Conservation (phyloP, 2,888 invertebrate species). For the Nymphalis c-album region DNA sequence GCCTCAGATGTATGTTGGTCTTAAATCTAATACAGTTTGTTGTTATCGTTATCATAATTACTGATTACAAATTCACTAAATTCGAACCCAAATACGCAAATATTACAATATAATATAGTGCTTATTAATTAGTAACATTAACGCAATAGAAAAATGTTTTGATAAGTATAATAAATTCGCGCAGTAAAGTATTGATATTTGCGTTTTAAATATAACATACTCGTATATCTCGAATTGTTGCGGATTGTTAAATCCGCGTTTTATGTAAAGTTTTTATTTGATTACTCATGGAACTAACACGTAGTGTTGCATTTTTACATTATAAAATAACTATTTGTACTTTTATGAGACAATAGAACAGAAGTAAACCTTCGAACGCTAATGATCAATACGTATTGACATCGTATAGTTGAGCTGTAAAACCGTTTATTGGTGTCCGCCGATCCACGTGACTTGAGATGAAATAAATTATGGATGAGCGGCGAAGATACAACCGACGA, state of each 20-base stretch:
- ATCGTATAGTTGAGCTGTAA: constrained; percentile 52
- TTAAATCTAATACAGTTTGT: not conserved
- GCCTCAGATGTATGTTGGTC: too few species aligned
- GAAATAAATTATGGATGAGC: constrained; percentile 65
- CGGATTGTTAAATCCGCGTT: too few species aligned
- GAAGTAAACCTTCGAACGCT: constrained; percentile 38
- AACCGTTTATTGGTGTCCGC: constrained; percentile 53
- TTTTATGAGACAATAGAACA: constrained; percentile 24
- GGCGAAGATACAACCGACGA: constrained; percentile 45
- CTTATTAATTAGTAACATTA: constrained; percentile 6
- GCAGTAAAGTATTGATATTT: constrained; percentile 5
- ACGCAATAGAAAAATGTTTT: not conserved
- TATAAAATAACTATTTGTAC: constrained; percentile 1
- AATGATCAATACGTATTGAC: constrained; percentile 47
- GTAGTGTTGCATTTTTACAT: not conserved
- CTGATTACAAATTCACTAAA: not conserved
- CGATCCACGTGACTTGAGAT: constrained; percentile 61
- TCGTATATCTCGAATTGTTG: constrained; percentile 5
- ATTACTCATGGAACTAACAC: constrained; percentile 7
- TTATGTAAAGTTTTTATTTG: constrained; percentile 11
- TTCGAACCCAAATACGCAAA: not conserved
- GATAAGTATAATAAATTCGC: constrained; percentile 1
- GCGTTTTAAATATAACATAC: constrained; percentile 7
- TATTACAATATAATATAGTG: not conserved
- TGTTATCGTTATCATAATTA: not conserved